Percentiles rank a stretch among this genome's conserved stretches.
Conservation (phyloP, 2,113 vertebrate species). For the Syngnathoides biaculeatus region DNA sequence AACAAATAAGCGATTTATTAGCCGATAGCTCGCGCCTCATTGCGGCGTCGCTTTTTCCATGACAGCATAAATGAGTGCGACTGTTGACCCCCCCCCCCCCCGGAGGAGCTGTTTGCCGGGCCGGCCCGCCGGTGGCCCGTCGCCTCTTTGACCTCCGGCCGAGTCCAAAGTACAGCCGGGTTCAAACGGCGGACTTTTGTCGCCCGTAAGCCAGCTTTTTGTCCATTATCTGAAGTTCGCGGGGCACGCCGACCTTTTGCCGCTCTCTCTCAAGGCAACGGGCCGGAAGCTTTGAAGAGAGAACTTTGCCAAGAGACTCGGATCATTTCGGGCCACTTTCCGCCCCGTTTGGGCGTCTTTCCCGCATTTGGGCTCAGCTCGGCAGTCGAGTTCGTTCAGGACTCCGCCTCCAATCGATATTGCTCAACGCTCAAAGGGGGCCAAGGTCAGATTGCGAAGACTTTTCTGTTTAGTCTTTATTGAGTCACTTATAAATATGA, state of each 20-base stretch:
- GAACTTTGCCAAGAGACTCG: constrained; percentile 27
- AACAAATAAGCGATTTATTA: neutral
- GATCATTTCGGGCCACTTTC: constrained; percentile 70
- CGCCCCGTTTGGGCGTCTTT: constrained; percentile 34
- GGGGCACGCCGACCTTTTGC: constrained; percentile 33
- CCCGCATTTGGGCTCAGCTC: constrained; percentile 41
- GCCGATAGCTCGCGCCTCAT: neutral
- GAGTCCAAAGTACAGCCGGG: constrained; percentile 45
- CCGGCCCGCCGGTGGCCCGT: constrained; percentile 35
- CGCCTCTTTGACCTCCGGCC: constrained; percentile 45
- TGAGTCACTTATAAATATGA: neutral
- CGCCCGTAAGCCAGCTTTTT: constrained; percentile 31
- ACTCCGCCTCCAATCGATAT: constrained; percentile 57
- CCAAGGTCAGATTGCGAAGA: constrained; percentile 11
- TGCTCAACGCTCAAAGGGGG: constrained; percentile 50
- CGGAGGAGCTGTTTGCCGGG: constrained; percentile 50
- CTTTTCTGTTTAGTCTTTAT: neutral
- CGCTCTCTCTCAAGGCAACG: neutral
- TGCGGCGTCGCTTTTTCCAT: constrained; percentile 6
- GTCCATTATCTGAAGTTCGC: constrained; percentile 37
- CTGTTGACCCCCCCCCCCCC: neutral
- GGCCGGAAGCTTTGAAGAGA: constrained; percentile 11
- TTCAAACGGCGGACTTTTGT: constrained; percentile 54
- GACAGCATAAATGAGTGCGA: neutral
- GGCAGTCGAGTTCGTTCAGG: constrained; percentile 38